Evolutionary conservation across 2,113 vertebrate genomes (phyloP).

Genomic region (Baryphthengus martii): DNA sequence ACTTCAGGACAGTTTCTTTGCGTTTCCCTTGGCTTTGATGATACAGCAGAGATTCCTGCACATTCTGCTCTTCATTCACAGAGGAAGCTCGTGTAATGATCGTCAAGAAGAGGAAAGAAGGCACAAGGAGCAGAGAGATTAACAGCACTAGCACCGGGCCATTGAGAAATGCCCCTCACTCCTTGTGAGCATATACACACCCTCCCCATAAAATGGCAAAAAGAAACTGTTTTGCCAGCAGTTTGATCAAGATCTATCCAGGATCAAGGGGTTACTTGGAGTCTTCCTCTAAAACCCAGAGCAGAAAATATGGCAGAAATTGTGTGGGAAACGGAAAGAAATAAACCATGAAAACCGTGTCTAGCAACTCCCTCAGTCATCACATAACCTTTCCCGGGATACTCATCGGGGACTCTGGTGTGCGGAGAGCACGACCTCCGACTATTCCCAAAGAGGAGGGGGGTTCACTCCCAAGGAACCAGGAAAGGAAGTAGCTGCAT

Average conservation of each 20-base stretch:
- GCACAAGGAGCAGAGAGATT: background rate
- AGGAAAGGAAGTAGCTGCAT: background rate
- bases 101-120: background rate
- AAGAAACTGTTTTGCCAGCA: background rate
- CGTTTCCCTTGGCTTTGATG: background rate
- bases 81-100: background rate
- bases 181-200: fast-evolving
- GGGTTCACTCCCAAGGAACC: background rate
- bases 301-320: background rate
- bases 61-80: background rate
- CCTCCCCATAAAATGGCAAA: background rate
- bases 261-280: background rate
- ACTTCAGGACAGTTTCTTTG: background rate
- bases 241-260: background rate
- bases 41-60: background rate
- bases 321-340: background rate
- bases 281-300: background rate
- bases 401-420: background rate
- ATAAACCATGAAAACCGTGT: background rate
- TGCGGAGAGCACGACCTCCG: background rate
- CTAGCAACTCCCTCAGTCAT: background rate
- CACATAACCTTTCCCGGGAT: background rate
- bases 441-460: background rate
- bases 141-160: background rate
- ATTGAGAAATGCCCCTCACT: background rate